phyloP scores from a whole-genome alignment of 2,888 invertebrate genomes.

The Eulithis prunata region DNA sequence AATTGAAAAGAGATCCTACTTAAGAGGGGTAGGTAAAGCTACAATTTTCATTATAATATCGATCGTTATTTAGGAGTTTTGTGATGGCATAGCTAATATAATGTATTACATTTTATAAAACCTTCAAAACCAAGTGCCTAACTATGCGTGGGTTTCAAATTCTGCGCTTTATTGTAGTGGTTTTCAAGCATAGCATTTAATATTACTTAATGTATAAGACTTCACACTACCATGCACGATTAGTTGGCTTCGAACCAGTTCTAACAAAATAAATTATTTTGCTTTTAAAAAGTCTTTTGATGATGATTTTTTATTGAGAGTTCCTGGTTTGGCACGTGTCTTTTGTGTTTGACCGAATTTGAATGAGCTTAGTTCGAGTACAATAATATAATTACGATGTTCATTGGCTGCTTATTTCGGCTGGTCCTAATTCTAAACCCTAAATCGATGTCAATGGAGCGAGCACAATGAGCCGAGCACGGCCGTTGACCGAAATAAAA shows the following conservation, averaged over 20 bases:
- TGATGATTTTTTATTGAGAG: constrained; percentile 32
- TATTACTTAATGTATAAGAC: constrained; percentile 42
- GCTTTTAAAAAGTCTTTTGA: constrained; percentile 34
- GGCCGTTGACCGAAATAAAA: constrained; percentile 81
- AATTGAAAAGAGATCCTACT: too few species aligned
- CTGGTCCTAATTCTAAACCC: constrained; percentile 66
- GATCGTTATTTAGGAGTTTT: constrained; percentile 60
- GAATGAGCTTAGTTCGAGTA: constrained; percentile 30
- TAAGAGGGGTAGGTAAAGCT: constrained; percentile 45
- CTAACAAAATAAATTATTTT: constrained; percentile 32
- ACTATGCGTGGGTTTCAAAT: constrained; percentile 62
- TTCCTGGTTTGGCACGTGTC: constrained; percentile 47
- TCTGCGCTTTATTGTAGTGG: constrained; percentile 53
- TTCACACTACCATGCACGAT: constrained; percentile 46
- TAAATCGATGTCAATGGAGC: constrained; percentile 77
- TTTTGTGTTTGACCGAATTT: constrained; percentile 32
- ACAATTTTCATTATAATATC: constrained; percentile 61
- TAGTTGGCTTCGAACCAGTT: constrained; percentile 42
- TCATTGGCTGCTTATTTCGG: constrained; percentile 42
- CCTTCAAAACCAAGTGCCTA: constrained; percentile 55
- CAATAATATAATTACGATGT: constrained; percentile 14
- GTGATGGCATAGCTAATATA: constrained; percentile 47
- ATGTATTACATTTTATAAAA: constrained; percentile 40
- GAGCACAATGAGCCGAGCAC: constrained; percentile 64
- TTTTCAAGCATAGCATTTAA: constrained; percentile 49